Conservation (phyloP, 2,888 invertebrate species). For the Hesperia comma region DNA sequence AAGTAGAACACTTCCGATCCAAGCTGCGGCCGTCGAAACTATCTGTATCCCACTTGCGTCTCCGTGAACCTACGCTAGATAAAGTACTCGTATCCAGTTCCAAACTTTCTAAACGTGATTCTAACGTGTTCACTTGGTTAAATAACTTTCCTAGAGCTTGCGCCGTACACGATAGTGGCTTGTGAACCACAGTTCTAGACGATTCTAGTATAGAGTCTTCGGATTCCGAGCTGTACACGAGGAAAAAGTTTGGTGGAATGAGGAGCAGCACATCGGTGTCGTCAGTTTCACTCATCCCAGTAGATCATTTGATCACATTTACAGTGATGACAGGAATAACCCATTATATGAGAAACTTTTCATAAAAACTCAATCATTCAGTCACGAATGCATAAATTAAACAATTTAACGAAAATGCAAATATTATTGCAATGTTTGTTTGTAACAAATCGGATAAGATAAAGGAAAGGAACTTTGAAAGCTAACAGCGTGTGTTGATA, state of each 20-base stretch:
- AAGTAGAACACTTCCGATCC: constrained; percentile 71
- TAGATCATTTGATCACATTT: constrained; percentile 41
- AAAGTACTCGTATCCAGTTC: constrained; percentile 60
- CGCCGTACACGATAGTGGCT: constrained; percentile 75
- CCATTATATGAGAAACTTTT: constrained; percentile 59
- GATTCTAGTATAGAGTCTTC: constrained; percentile 76
- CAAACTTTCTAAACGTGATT: constrained; percentile 77
- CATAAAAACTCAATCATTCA: neutral
- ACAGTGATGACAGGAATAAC: constrained; percentile 52
- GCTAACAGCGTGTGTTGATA: too few species aligned
- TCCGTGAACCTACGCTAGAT: constrained; percentile 55
- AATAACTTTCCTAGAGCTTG: constrained; percentile 82
- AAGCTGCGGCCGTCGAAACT: constrained; percentile 64
- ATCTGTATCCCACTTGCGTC: constrained; percentile 61
- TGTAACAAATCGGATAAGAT: too few species aligned
- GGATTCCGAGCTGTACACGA: constrained; percentile 84
- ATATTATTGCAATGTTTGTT: too few species aligned
- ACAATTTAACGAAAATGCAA: too few species aligned
- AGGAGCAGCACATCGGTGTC: constrained; percentile 92
- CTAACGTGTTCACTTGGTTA: constrained; percentile 85
- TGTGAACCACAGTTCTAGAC: constrained; percentile 76
- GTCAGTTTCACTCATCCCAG: constrained; percentile 85
- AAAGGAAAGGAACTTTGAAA: too few species aligned
- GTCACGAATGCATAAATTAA: neutral
- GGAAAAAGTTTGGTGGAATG: constrained; percentile 90